These are phyloP conservation scores for Clivina fossor DNA, from an alignment of 2,888 invertebrate species.

Conservation along the genomic window DNA sequence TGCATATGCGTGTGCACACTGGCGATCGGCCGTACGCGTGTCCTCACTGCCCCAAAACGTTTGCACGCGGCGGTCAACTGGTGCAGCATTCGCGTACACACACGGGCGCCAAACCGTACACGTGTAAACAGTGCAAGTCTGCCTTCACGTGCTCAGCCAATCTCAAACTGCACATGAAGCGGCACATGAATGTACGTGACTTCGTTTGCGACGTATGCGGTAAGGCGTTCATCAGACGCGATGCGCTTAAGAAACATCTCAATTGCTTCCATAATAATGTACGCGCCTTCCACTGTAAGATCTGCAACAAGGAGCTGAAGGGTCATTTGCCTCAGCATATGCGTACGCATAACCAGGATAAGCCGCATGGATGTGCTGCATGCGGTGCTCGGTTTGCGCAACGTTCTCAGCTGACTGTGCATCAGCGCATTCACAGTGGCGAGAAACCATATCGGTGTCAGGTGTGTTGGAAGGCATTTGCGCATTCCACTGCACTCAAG, in stretches of 20 bases:
- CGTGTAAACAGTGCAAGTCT: slow-evolving; percentile 70
- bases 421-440: slow-evolving; percentile 81
- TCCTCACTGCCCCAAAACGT: slow-evolving; percentile 63
- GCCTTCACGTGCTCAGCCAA: slow-evolving; percentile 69
- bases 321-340: slow-evolving; percentile 82
- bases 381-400: slow-evolving; percentile 82
- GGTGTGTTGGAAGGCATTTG: slow-evolving; percentile 77
- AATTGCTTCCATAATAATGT: slow-evolving; percentile 74
- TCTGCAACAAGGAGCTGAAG: slow-evolving; percentile 79
- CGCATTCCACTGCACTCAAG: slow-evolving; percentile 83
- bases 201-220: slow-evolving; percentile 80
- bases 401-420: slow-evolving; percentile 80
- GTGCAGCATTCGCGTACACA: slow-evolving; percentile 75
- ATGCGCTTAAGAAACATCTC: slow-evolving; percentile 75
- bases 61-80: slow-evolving; percentile 74
- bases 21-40: slow-evolving; percentile 71
- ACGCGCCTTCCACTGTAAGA: slow-evolving; percentile 74
- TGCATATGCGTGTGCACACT: slow-evolving; percentile 74
- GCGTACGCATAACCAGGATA: slow-evolving; percentile 74
- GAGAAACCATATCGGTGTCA: slow-evolving; percentile 80
- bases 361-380: slow-evolving; percentile 75
- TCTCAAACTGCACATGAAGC: slow-evolving; percentile 64
- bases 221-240: slow-evolving; percentile 72
- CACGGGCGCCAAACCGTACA: slow-evolving; percentile 69
- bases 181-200: slow-evolving; percentile 74